Evolutionary conservation across 2,888 invertebrate genomes (phyloP), one percentile per base, ranked within the genome.

Genomic region (Nemotelus nigrinus): DNA sequence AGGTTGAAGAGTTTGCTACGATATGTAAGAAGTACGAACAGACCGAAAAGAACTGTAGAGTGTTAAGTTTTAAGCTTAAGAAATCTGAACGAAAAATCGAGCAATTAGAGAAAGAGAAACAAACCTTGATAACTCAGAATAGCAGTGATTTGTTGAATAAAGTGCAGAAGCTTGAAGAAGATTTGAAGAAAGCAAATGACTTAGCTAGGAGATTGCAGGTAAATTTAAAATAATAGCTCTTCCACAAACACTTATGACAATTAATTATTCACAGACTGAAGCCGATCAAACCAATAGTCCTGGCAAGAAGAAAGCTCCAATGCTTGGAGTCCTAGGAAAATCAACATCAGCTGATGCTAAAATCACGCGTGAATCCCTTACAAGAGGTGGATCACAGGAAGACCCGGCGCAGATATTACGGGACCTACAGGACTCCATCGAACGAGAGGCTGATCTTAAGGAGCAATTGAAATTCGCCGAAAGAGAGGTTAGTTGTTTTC

Each of bases 31-130:
- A 98, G 86, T 90, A 99, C 81, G 99, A 99, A 84, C 96, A 96
- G 84, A 96, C 97, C 2, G 96, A 97, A 70, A 99, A 99, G 87
- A 99, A 99, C 88, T 99, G 99, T 88, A 91, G 99, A 82, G 97
- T 99, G 82, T 90, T 99, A 81, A 98, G 99, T 82, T 99, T 99
- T 88, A 99, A 99, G 88, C 88, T 99, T 81, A 92, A 98, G 84
- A 99, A 99, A 90, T 92, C 96, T 72, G 99, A 99, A 87, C 91
- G 98, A 79, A 93, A 92, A 86, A 90, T 93, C 74, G 96, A 96
- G 77, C 93, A 96, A 83, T 88, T 96, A 43, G 98, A 98, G 85
- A 91, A 91, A 68, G 98, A 98, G 82, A 95, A 96, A 84, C 89
- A 90, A 67, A 92, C 94, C 82, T 87, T 89, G 0, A 91, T 90